phyloP scores from a whole-genome alignment of 2,113 vertebrate genomes.

The Cinclus cinclus region DNA sequence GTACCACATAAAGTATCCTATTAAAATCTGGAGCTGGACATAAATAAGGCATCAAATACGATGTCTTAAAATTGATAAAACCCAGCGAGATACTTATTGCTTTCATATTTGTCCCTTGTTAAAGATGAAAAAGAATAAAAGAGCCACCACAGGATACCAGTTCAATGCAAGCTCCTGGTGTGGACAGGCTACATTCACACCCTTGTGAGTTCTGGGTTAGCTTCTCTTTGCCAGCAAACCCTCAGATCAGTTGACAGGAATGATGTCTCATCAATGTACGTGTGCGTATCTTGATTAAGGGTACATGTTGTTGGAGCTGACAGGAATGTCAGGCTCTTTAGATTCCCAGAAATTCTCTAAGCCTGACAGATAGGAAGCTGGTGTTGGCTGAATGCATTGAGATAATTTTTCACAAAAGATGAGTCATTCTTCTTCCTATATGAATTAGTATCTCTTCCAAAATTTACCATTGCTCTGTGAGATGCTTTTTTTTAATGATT shows the following conservation, averaged over 20 bases:
- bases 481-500: background rate
- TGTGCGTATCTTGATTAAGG: constrained; percentile 23
- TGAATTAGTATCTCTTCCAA: background rate
- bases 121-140: background rate
- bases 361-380: background rate
- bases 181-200: background rate
- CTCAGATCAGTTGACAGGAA: constrained; percentile 19
- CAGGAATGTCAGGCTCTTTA: constrained; percentile 43
- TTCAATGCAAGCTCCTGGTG: background rate
- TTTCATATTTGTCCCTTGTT: background rate
- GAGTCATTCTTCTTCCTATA: constrained; percentile 45
- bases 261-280: background rate
- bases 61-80: background rate
- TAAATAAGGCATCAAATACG: background rate
- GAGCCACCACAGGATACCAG: background rate
- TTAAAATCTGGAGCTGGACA: background rate
- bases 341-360: constrained; percentile 17
- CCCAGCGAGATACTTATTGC: background rate
- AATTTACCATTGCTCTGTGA: background rate
- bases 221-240: background rate
- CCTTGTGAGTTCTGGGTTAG: background rate
- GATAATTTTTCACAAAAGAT: constrained; percentile 24
- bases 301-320: background rate
- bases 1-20: background rate
- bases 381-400: background rate